Evolutionary conservation across 1,140 invertebrate species (phyloP), one percentile per base, ranked within the genome.

Genomic region (Euschistus heros): DNA sequence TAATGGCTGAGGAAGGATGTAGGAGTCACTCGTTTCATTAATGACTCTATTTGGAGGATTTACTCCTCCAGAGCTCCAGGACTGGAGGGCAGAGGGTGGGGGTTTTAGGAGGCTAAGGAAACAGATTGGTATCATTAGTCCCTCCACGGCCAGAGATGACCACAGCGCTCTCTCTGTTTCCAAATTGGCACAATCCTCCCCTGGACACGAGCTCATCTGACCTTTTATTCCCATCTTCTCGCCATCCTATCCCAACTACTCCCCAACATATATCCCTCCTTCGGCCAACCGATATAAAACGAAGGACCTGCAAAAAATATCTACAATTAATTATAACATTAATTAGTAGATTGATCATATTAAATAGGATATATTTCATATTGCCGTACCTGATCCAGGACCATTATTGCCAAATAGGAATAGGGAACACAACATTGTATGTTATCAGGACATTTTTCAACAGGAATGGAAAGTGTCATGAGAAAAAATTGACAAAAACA

Each of bases 121-220:
- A 50, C 47, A 50, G 47, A 50, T 50, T 50, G 47, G 47, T 22
- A 50, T 50, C 47, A 50, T 50, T 50, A 50, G 47, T 50, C 47
- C 5, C n/a, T 18, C 47, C 47, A 6, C 3, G 47, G 20, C n/a
- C n/a, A 22, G 47, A 14, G 47, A 50, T 50, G 47, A 50, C 47
- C 47, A 50, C 47, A 50, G n/a, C 47, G n/a, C 47, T 18, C n/a
- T 18, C 46, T 22, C 33, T 37, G 33, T 50, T 50, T 22, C 47
- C n/a, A 22, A 22, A 50, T 50, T 50, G 47, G 47, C 47, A 50
- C 47, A 50, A 50, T 50, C 47, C 17, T 18, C 6, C n/a, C 6
- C 2, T 1, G 5, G 17, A 17, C 47, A 50, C 47, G 47, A 20
- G 2, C 20, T 1, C 3, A 18, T 50, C 47, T 50, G 33, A 37